These are phyloP conservation scores for Morus bassanus DNA, from an alignment of 2,797 vertebrate species.

Conservation along the genomic window DNA sequence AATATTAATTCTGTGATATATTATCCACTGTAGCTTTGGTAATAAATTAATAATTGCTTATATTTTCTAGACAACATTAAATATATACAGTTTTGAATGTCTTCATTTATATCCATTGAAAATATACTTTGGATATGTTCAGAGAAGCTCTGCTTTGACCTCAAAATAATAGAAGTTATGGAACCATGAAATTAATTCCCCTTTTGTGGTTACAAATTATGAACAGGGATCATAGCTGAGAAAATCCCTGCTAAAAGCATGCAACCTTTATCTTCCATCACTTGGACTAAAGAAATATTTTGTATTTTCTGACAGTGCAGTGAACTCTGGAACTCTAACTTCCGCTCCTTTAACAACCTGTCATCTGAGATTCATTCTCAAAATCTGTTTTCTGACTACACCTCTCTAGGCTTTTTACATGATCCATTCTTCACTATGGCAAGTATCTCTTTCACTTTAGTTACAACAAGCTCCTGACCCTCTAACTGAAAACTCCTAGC, in stretches of 20 bases:
- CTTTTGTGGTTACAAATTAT: background rate
- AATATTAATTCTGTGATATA: background rate
- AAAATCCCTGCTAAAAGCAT: background rate
- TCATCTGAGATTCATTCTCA: background rate
- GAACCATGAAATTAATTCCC: conserved; percentile 15
- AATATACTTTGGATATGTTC: background rate
- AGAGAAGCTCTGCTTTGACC: background rate
- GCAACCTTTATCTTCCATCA: background rate
- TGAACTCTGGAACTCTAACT: background rate
- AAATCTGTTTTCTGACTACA: background rate
- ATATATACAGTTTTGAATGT: background rate
- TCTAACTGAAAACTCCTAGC: background rate
- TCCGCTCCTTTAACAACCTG: background rate
- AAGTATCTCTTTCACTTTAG: background rate
- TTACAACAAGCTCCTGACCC: background rate
- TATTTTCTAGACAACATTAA: conserved; percentile 5
- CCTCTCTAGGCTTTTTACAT: background rate
- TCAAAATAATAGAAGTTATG: conserved; percentile 24
- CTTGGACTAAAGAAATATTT: background rate
- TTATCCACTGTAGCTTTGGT: background rate
- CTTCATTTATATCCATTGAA: background rate
- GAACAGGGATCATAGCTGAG: background rate
- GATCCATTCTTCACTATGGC: background rate
- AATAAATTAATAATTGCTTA: conserved; percentile 41
- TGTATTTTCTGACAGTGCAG: background rate